Base-by-base conservation (phyloP, 2,888 invertebrate genomes). In the Chymomyza caudatula region DNA sequence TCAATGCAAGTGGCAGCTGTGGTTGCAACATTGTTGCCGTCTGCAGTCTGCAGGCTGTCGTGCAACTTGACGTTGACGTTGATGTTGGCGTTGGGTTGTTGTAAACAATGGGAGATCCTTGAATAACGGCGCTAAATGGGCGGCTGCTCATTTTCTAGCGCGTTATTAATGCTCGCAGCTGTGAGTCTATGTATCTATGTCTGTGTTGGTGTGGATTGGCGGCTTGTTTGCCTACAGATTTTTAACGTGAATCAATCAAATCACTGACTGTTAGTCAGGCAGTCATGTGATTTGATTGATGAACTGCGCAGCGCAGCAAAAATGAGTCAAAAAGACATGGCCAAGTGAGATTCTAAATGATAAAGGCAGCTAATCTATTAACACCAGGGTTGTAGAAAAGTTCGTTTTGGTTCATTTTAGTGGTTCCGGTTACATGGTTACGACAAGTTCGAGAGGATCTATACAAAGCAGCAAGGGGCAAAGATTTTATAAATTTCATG, bases 251-350 rank as follows among this genome's bases (percentile, higher is more conserved):
- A 83, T 83, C 83, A 83, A 83, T 85, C 83, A 83, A 83, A 83
- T 80, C 85, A 83, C 78, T 80, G 83, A 85, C 85, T 85, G 83
- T 78, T 73, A 82, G 82, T 82, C 80, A 85, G 84, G 81, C 82
- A 82, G 81, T 77, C 84, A 85, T n/a, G 63, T 78, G 82, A 83
- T 85, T 82, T 83, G 85, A 85, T 83, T 83, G 83, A 85, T 83
- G 85, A 83, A 83, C 85, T 80, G 73, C 53, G 43, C 17, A 42
- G 42, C n/a, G 25, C 15, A 22, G 42, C 57, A 20, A 37, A 60
- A 60, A 22, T n/a, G 44, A 22, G 13, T 23, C 13, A 43, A 47
- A 49, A 13, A 17, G 13, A 23, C 19, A 25, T 17, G 29, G 54
- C 54, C n/a, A 54, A 23, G 3, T 37, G 11, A 37, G 29, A 11